Evolutionary conservation across 2,888 invertebrate species (phyloP).

Genomic region (Plebejus melissa): DNA sequence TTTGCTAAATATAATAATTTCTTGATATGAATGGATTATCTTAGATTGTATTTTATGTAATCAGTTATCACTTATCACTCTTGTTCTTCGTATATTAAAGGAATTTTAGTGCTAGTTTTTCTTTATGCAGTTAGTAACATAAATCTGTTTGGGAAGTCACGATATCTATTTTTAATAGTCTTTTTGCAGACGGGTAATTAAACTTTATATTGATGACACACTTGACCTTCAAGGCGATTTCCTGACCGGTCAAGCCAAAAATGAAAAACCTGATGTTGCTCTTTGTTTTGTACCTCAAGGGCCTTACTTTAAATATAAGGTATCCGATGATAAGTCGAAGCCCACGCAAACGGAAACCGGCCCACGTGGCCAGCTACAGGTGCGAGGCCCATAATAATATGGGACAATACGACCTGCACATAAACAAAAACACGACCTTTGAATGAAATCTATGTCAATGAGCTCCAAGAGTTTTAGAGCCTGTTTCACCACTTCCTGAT

Average conservation of each 20-base stretch:
- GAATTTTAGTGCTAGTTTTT: neutral
- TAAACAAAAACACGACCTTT: neutral
- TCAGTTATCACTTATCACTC: neutral
- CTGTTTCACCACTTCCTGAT: too few relatives aligned
- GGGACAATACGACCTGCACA: conserved; percentile 12
- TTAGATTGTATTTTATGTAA: too few relatives aligned
- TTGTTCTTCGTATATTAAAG: neutral
- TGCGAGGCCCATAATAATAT: neutral
- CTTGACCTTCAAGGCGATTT: conserved; percentile 15
- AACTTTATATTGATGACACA: neutral
- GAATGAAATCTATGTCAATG: neutral
- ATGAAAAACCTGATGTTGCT: conserved; percentile 1
- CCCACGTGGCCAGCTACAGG: conserved; percentile 19
- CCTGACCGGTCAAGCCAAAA: conserved; percentile 17
- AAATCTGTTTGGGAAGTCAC: neutral
- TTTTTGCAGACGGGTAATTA: conserved; percentile 8
- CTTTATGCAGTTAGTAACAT: neutral
- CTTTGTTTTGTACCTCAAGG: conserved; percentile 13
- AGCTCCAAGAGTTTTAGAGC: neutral
- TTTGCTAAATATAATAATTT: too few relatives aligned
- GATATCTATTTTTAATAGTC: conserved; percentile 3
- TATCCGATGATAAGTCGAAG: conserved; percentile 4
- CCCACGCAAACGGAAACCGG: conserved; percentile 18
- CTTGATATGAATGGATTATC: too few relatives aligned
- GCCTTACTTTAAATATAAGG: neutral